These are phyloP conservation scores for Tarsius wallacei DNA, from an alignment of 2,797 vertebrate species.

Conservation along the genomic window DNA sequence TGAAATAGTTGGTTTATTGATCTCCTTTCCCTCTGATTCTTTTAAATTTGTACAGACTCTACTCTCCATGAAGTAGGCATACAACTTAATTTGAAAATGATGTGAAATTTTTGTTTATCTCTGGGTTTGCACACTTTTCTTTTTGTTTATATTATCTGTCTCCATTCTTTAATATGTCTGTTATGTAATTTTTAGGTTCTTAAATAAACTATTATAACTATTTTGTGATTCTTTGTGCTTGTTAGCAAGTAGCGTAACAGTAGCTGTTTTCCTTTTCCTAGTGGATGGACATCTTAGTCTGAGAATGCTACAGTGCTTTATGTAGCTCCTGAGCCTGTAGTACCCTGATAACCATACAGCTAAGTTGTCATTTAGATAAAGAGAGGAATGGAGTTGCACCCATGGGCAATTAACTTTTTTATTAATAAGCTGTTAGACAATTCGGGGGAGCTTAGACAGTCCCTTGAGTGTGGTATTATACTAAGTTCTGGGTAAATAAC, in stretches of 20 bases:
- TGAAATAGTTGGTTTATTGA: not conserved
- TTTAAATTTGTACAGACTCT: constrained; percentile 46
- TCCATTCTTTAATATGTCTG: not conserved
- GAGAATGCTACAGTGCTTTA: constrained; percentile 73
- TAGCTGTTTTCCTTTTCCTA: constrained; percentile 68
- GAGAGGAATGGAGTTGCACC: constrained; percentile 78
- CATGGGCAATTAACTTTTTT: constrained; percentile 88
- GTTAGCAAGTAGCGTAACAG: constrained; percentile 65
- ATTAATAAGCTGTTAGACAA: constrained; percentile 89
- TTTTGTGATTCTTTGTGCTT: constrained; percentile 64
- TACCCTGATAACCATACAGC: constrained; percentile 80
- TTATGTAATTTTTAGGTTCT: constrained; percentile 51
- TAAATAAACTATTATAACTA: not conserved
- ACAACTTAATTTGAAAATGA: constrained; percentile 40
- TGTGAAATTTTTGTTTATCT: constrained; percentile 50
- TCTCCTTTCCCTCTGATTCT: not conserved
- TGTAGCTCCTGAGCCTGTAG: constrained; percentile 84
- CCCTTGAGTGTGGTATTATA: constrained; percentile 81
- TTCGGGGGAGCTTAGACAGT: constrained; percentile 85
- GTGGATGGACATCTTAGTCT: constrained; percentile 66
- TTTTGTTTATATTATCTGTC: not conserved
- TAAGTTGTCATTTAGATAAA: constrained; percentile 81
- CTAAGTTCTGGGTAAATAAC: constrained; percentile 84
- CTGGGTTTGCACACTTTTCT: constrained; percentile 9
- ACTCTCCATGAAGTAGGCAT: not conserved